Conservation (phyloP, 2,888 invertebrate genomes). For the Ormyrus nitidulus region DNA sequence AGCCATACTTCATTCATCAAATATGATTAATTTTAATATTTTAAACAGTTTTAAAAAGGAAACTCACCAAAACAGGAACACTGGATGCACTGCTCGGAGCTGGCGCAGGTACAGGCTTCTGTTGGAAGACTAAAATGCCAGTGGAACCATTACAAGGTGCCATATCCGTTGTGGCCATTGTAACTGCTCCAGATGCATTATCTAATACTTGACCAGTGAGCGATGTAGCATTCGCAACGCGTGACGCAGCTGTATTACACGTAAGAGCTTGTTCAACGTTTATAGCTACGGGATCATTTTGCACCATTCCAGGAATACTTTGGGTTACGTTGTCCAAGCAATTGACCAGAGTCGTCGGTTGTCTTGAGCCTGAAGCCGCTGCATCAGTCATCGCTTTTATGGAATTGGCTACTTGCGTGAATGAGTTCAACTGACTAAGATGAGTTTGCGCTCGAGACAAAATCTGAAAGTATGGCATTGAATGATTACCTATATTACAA, state of each 20-base stretch:
- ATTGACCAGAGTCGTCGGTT: constrained; percentile 54
- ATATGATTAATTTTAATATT: no score
- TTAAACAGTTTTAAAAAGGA: not conserved
- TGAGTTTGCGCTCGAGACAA: constrained; percentile 72
- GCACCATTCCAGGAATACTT: constrained; percentile 59
- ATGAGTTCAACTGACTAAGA: constrained; percentile 63
- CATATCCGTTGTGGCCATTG: constrained; percentile 70
- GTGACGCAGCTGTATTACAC: constrained; percentile 26
- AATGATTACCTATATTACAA: not conserved
- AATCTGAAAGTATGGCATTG: constrained; percentile 62
- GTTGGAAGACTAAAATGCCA: constrained; percentile 76
- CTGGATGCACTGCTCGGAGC: constrained; percentile 76
- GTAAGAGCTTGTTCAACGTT: constrained; percentile 51
- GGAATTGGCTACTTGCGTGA: constrained; percentile 60
- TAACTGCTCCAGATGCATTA: constrained; percentile 40
- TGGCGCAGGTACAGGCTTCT: constrained; percentile 73
- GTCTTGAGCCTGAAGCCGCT: constrained; percentile 45
- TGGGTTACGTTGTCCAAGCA: constrained; percentile 68
- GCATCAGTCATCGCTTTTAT: constrained; percentile 65
- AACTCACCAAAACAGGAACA: constrained; percentile 84
- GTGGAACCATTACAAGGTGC: constrained; percentile 74
- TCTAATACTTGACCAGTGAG: constrained; percentile 41
- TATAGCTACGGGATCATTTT: constrained; percentile 58
- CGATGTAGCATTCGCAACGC: constrained; percentile 2
- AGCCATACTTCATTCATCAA: no score